Base-by-base conservation (phyloP, 2,797 vertebrate genomes). In the Melanogrammus aeglefinus region DNA sequence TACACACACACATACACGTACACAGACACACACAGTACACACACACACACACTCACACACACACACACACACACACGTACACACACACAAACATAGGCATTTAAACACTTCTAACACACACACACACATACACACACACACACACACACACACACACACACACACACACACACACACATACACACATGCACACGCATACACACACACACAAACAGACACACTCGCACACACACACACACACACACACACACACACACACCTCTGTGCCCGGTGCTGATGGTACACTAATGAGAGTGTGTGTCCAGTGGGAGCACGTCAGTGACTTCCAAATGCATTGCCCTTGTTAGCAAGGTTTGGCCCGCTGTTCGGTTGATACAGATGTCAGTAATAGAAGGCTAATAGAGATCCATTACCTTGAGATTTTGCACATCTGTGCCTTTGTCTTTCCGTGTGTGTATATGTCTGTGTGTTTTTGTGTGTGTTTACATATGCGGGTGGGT, bases 251-350 rank as follows among this genome's bases (percentile, higher is more conserved):
- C 39, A 41, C 39, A 41, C 39, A 41, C 39, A 41, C 12, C 39
- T 41, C 39, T 41, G 39, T 41, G 39, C 35, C 29, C 27, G 90
- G 90, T 81, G 88, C 88, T 92, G 93, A 94, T 92, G 86, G 91
- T 88, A 86, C 83, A 80, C 86, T 93, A 93, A 94, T 92, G 91
- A 93, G 90, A 85, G 86, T 84, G 85, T 76, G 83, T 70, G 87
- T 92, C 94, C 93, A 75, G 81, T 76, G 92, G 92, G 92, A 94
- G 88, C 87, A n/a, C 77, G 81, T 85, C 78, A 88, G 86, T 89
- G 91, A 90, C 93, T 94, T 93, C 92, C 92, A 93, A 93, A 94
- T 92, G 89, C 92, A 93, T 93, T 93, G 93, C 91, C 92, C 94
- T 94, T 94, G 94, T 94, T 94, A 94, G 91, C 88, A 72, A 78